Evolutionary conservation across 2,797 vertebrate genomes (phyloP).

Genomic region (Pyrocephalus nanus): DNA sequence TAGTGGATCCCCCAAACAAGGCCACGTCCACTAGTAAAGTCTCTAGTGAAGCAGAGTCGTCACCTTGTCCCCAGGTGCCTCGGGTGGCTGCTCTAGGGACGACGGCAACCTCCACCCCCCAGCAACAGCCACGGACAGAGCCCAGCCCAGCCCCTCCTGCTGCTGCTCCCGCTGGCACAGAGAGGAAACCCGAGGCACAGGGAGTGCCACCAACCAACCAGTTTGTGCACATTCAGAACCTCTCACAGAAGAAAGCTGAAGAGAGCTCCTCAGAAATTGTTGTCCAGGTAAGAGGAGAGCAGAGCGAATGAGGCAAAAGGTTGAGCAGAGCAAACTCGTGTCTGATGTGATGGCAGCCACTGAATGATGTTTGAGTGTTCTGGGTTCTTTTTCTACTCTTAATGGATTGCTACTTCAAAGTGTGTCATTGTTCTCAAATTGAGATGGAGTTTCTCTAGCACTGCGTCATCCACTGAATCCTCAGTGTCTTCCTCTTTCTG

Average conservation of each 20-base stretch:
- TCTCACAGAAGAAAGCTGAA: conserved; percentile 80
- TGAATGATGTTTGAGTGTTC: not conserved
- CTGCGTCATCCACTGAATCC: not conserved
- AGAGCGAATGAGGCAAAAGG: not conserved
- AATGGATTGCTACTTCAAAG: not conserved
- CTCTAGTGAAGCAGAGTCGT: conserved; percentile 71
- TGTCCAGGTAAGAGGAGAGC: conserved; percentile 78
- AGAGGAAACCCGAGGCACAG: conserved; percentile 73
- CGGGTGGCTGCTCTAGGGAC: conserved; percentile 68
- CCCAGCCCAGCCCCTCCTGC: conserved; percentile 74
- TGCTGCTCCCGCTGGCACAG: conserved; percentile 63
- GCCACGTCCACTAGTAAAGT: conserved; percentile 63
- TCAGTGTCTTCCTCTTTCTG: not conserved
- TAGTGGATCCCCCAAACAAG: conserved; percentile 87
- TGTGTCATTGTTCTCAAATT: not conserved
- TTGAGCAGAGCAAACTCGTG: not conserved
- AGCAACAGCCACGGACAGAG: conserved; percentile 75
- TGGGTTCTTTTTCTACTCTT: not conserved
- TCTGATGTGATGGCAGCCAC: not conserved
- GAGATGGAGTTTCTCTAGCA: not conserved
- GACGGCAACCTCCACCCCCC: conserved; percentile 69
- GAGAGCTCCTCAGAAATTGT: conserved; percentile 81
- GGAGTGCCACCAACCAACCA: conserved; percentile 72
- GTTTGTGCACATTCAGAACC: conserved; percentile 87
- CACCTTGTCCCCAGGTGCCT: conserved; percentile 76